These are phyloP conservation scores for Muscidifurax raptorellus DNA, from an alignment of 1,140 invertebrate species.

Conservation along the genomic window DNA sequence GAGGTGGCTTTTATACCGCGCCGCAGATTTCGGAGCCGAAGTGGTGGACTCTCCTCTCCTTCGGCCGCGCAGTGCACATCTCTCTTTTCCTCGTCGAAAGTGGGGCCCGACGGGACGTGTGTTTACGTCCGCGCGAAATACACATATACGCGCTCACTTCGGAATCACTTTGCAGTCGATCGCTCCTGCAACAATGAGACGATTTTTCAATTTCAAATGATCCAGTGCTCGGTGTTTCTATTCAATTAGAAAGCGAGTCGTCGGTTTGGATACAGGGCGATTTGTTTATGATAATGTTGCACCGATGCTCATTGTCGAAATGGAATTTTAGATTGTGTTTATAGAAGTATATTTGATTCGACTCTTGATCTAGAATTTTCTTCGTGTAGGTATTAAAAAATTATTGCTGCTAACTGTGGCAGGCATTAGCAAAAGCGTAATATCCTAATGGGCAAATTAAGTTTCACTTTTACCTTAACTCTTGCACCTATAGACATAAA, in stretches of 20 bases:
- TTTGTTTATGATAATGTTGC: no score
- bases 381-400: no score
- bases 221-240: background rate
- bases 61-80: background rate
- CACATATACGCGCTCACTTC: background rate
- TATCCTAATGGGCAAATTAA: background rate
- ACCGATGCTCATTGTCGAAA: no score
- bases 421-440: background rate
- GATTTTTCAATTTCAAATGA: background rate
- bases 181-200: background rate
- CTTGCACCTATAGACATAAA: background rate
- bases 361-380: no score
- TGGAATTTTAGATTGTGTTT: no score
- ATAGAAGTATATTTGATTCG: no score
- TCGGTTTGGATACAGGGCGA: background rate
- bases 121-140: background rate
- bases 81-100: conserved; percentile 41
- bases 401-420: no score
- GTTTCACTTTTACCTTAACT: background rate
- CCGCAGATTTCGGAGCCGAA: conserved; percentile 22
- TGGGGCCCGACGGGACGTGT: background rate
- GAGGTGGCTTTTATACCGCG: conserved; percentile 67
- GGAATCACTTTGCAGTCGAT: background rate
- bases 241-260: background rate
- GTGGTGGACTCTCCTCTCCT: conserved; percentile 30